Conservation (phyloP, 92 coral and sea anemone species). For the Zoanthus sansibaricus region DNA sequence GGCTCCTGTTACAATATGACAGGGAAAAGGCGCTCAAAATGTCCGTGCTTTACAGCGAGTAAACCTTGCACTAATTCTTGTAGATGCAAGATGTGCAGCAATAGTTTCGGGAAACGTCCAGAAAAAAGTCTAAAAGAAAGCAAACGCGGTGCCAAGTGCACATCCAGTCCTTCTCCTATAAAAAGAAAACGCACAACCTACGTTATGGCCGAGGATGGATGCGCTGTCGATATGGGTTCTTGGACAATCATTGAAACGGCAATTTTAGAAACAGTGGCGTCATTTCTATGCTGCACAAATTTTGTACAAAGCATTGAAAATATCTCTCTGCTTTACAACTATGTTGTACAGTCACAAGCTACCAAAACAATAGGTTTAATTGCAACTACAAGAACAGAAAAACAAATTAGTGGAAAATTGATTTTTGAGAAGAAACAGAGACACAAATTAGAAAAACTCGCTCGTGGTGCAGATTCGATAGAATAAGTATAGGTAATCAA, state of each 20-base stretch:
- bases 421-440: constrained; percentile 12
- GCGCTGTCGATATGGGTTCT: neutral
- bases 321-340: neutral
- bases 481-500: neutral
- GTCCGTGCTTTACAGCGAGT: neutral
- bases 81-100: neutral
- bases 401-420: constrained; percentile 18
- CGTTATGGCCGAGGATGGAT: neutral
- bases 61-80: neutral
- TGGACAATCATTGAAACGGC: neutral
- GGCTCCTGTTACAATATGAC: neutral
- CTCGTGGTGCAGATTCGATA: constrained; percentile 18
- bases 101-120: neutral
- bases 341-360: too few relatives aligned
- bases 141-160: neutral
- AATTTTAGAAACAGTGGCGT: neutral
- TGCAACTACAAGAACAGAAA: constrained; percentile 5
- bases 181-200: neutral
- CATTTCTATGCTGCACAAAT: neutral
- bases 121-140: neutral
- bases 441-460: neutral
- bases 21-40: neutral
- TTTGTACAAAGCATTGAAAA: neutral
- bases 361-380: too few relatives aligned
- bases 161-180: neutral